A percentile compares a stretch with the other conserved stretches of the same genome.
phyloP scores from a whole-genome alignment of 2,888 invertebrate genomes.

The Lepidochitona cinerea region DNA sequence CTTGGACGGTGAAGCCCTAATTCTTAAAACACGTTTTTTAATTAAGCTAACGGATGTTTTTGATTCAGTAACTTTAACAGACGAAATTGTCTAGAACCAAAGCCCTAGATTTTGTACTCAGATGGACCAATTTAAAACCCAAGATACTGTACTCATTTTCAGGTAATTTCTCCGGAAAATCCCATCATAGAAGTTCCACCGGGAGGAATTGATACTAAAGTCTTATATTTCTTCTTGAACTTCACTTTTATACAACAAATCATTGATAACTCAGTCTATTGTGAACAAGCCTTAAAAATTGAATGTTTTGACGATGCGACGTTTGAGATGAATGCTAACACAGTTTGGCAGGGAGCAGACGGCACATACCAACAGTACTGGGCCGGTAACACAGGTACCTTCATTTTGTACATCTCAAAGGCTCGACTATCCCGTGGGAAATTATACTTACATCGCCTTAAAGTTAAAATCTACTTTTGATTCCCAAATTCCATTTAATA shows the following conservation, averaged over 20 bases:
- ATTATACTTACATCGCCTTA: too few relatives aligned
- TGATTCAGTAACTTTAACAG: too few relatives aligned
- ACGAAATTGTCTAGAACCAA: too few relatives aligned
- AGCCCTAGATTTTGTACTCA: too few relatives aligned
- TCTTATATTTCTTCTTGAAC: constrained; percentile 32
- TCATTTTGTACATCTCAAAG: too few relatives aligned
- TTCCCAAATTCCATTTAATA: too few relatives aligned
- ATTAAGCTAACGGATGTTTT: too few relatives aligned
- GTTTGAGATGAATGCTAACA: constrained; percentile 10
- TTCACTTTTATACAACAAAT: constrained; percentile 20
- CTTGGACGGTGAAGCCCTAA: too few relatives aligned
- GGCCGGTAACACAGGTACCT: constrained; percentile 25
- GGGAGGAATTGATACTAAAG: background rate
- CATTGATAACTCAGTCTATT: constrained; percentile 39
- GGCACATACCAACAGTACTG: constrained; percentile 23
- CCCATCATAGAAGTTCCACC: constrained; percentile 4
- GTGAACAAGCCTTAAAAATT: constrained; percentile 43
- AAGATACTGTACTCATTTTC: background rate
- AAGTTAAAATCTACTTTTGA: too few relatives aligned
- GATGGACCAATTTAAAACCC: too few relatives aligned
- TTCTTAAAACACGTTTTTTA: too few relatives aligned
- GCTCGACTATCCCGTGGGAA: too few relatives aligned
- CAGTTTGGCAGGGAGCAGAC: constrained; percentile 26
- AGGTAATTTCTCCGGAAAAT: constrained; percentile 15
- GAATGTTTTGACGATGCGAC: constrained; percentile 33